Percentiles rank a stretch among this genome's conserved stretches.
phyloP scores from a whole-genome alignment of 2,888 invertebrate genomes.

The Eristalis intricaria region DNA sequence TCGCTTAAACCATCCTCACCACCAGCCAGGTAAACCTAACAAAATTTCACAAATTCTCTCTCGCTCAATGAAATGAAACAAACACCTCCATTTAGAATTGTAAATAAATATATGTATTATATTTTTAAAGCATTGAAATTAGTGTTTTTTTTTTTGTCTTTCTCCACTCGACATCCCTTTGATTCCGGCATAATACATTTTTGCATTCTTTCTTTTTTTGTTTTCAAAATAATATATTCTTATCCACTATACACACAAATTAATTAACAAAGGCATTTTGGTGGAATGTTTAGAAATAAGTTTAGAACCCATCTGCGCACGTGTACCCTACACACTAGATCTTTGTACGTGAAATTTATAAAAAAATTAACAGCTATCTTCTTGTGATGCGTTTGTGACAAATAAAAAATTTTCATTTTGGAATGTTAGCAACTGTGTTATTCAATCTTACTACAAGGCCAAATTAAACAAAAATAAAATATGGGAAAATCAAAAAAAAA shows the following conservation, averaged over 20 bases:
- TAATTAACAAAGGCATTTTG: slow-evolving; percentile 59
- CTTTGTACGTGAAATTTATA: slow-evolving; percentile 53
- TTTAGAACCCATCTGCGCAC: neutral
- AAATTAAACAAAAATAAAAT: slow-evolving; percentile 30
- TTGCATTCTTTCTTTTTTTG: neutral
- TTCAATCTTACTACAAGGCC: neutral
- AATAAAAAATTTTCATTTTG: slow-evolving; percentile 46
- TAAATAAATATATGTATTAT: slow-evolving; percentile 64
- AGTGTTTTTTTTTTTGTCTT: neutral
- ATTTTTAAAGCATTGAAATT: slow-evolving; percentile 27
- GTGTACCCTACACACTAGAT: slow-evolving; percentile 1
- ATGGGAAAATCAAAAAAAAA: neutral
- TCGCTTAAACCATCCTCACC: neutral
- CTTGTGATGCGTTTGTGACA: slow-evolving; percentile 40
- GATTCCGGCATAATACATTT: slow-evolving; percentile 3
- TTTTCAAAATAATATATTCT: neutral
- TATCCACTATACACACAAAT: neutral
- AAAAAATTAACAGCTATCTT: slow-evolving; percentile 2
- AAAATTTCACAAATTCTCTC: neutral
- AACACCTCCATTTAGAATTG: slow-evolving; percentile 35
- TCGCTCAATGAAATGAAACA: slow-evolving; percentile 17
- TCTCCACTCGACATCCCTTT: neutral
- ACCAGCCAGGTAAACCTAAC: too few relatives aligned
- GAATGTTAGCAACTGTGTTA: slow-evolving; percentile 63
- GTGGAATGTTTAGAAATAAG: slow-evolving; percentile 29